A percentile compares a stretch with the other conserved stretches of the same genome.
phyloP scores from a whole-genome alignment of 2,888 invertebrate genomes.

The Brachycybe producta region DNA sequence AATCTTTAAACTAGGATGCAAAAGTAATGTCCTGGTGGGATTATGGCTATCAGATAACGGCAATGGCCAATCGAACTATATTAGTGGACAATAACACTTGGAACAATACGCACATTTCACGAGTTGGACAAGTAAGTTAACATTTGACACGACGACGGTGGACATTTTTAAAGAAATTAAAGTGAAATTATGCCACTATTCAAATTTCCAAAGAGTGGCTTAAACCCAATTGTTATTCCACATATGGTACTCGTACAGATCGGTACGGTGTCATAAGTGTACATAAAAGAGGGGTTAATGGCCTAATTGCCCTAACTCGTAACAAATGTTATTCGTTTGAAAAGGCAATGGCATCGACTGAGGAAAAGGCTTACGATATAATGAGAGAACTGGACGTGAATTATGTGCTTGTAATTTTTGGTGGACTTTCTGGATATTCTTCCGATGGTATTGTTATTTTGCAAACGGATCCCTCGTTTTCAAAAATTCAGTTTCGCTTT shows the following conservation, averaged over 20 bases:
- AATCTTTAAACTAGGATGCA: constrained; percentile 56
- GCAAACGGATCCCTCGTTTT: background rate
- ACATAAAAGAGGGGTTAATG: background rate
- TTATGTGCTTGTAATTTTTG: constrained; percentile 95
- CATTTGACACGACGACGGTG: background rate
- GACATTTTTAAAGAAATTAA: background rate
- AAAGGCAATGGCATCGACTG: constrained; percentile 87
- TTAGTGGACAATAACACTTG: constrained; percentile 98
- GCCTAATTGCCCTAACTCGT: constrained; percentile 62
- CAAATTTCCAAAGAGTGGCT: too few relatives aligned
- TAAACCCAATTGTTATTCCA: too few relatives aligned
- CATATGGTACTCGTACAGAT: too few relatives aligned
- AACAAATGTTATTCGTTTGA: background rate
- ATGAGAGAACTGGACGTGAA: constrained; percentile 95
- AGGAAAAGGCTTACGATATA: constrained; percentile 94
- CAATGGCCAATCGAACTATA: constrained; percentile 97
- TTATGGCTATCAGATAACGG: constrained; percentile 97
- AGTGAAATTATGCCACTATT: too few relatives aligned
- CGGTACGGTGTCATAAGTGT: too few relatives aligned
- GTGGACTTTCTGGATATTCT: constrained; percentile 95
- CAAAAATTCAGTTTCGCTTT: too few relatives aligned
- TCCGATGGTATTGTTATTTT: constrained; percentile 95
- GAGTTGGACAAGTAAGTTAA: constrained; percentile 64
- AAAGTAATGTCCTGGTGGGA: constrained; percentile 99
- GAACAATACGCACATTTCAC: constrained; percentile 98